Percentiles rank a stretch among this genome's conserved stretches.
phyloP scores from a whole-genome alignment of 1,140 invertebrate genomes.

The Caenorhabditis briggsae region DNA sequence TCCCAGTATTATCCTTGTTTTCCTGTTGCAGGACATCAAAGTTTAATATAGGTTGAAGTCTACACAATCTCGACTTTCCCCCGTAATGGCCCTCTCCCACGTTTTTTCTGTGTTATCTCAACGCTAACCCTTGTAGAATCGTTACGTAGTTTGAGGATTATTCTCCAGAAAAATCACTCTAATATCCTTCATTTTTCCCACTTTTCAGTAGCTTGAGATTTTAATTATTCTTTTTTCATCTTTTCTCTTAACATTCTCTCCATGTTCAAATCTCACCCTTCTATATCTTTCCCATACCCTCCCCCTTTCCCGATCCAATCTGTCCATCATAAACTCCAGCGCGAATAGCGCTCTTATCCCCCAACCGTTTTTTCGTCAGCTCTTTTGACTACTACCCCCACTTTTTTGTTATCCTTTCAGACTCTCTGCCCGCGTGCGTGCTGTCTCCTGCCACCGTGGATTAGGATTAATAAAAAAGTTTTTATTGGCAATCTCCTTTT shows the following conservation, averaged over 20 bases:
- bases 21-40: too few relatives aligned
- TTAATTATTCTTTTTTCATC: neutral
- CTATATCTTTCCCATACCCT: neutral
- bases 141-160: neutral
- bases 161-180: neutral
- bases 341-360: neutral
- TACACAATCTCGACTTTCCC: neutral
- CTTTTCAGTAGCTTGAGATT: constrained; percentile 10
- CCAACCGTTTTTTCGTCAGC: neutral
- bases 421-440: too few relatives aligned
- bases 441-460: too few relatives aligned
- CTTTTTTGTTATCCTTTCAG: too few relatives aligned
- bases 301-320: neutral
- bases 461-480: too few relatives aligned
- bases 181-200: neutral
- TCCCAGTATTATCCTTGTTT: too few relatives aligned
- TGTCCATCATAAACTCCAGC: constrained; percentile 4
- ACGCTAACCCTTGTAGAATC: constrained; percentile 29
- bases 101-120: constrained; percentile 14
- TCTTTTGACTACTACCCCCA: neutral
- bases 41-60: neutral
- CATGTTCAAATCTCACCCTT: constrained; percentile 15
- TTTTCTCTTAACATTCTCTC: too few relatives aligned
- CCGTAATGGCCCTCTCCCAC: neutral
- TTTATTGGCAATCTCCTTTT: too few relatives aligned